Evolutionary conservation across 2,888 invertebrate species (phyloP).

Genomic region (Boloria euphrosyne): DNA sequence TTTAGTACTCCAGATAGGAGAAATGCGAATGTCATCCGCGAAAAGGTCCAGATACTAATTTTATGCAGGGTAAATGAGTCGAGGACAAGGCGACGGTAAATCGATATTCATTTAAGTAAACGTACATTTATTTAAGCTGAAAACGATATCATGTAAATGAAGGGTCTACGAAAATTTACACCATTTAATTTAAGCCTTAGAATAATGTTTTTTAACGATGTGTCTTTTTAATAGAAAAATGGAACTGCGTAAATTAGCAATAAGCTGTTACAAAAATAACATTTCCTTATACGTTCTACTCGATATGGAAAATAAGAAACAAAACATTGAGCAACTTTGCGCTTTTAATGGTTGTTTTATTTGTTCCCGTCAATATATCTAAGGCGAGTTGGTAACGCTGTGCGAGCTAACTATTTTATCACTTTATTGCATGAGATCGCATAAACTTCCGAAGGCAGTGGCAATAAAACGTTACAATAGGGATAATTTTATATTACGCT

Average conservation of each 20-base stretch:
- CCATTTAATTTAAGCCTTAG: slow-evolving; percentile 28
- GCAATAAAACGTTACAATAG: slow-evolving; percentile 70
- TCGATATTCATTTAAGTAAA: slow-evolving; percentile 76
- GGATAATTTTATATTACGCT: slow-evolving; percentile 52
- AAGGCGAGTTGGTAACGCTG: slow-evolving; percentile 65
- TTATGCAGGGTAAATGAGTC: slow-evolving; percentile 77
- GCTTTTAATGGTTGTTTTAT: slow-evolving; percentile 76
- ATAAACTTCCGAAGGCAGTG: slow-evolving; percentile 69
- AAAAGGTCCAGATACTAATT: slow-evolving; percentile 74
- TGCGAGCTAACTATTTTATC: slow-evolving; percentile 79
- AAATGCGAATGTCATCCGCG: slow-evolving; percentile 69
- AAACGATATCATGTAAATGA: slow-evolving; percentile 67
- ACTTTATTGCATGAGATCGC: slow-evolving; percentile 79
- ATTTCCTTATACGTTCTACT: slow-evolving; percentile 8
- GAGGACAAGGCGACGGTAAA: slow-evolving; percentile 58
- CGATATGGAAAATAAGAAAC: slow-evolving; percentile 61
- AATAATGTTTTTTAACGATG: slow-evolving; percentile 19
- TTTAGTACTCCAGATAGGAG: slow-evolving; percentile 70
- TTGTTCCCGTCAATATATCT: slow-evolving; percentile 74
- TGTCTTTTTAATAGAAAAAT: background rate
- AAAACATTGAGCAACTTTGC: slow-evolving; percentile 72
- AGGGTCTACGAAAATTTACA: slow-evolving; percentile 47
- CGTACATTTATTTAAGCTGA: slow-evolving; percentile 68
- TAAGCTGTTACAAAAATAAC: background rate
- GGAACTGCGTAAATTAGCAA: background rate